Base-by-base conservation (phyloP, 2,888 invertebrate species). In the Osmoderma eremita region DNA sequence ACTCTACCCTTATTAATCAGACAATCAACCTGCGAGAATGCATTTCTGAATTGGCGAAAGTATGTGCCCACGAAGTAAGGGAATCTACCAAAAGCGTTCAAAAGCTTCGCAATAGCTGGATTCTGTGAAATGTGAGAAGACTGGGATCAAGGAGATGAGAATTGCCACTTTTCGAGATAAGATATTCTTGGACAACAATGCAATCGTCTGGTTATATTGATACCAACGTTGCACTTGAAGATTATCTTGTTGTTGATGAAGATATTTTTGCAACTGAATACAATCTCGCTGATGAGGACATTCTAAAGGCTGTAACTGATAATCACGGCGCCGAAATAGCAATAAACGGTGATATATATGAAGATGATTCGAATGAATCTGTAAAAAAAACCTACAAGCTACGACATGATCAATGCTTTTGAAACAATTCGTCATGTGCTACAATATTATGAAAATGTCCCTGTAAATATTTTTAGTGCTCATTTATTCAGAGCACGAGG, bases 11-110 rank as follows among this genome's bases (percentile, higher is more conserved):
- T 49, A 49, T 49, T 49, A 49, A 49, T 1, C 22, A 8, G 22
- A 18, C 13, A 49, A 49, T 49, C 13, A 49, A 49, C 41, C 2
- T 41, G 22, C 49, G 10, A 49, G 12, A 49, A 49, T 49, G 49
- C 22, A 20, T 49, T 49, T 49, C 10, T 20, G 49, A 49, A 49
- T 49, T 49, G 48, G 3, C 18, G 18, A 48, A 48, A 48, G 17
- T 17, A 5, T 6, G 48, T 3, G 6, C 18, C 17, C 13, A 4
- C 12, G 17, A 48, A 48, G 48, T 48, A 10, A 36, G 36, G 5
- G 36, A 36, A 36, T 36, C 36, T 36, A 36, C 36, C 10, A 36
- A 6, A n/a, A 41, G 13, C n/a, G 3, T 24, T 24, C 3, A 4
- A n/a, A n/a, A 12, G n/a, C 41, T 41, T 49, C 1, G 18, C 18